These are phyloP conservation scores for Drosophila sp. DNA, from an alignment of 1,140 invertebrate species.

Conservation along the genomic window DNA sequence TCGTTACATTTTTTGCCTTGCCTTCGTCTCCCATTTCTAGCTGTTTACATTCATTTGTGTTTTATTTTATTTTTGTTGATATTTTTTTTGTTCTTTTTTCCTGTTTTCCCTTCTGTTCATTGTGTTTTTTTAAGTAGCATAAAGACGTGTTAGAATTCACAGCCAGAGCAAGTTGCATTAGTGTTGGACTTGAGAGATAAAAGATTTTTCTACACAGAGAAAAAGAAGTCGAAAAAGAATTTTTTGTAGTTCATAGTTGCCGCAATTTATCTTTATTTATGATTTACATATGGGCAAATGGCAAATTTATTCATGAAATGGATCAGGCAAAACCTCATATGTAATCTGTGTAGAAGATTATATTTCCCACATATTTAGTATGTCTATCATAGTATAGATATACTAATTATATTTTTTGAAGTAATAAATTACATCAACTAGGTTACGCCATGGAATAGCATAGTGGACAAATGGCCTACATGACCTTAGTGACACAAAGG, in stretches of 20 bases:
- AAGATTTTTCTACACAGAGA: slow-evolving; percentile 8
- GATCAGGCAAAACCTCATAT: too few relatives aligned
- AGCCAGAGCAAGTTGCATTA: slow-evolving; percentile 29
- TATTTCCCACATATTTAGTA: too few relatives aligned
- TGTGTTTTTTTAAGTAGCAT: slow-evolving; percentile 27
- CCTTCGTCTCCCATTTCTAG: slow-evolving; percentile 18
- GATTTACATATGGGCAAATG: too few relatives aligned
- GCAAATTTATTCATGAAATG: too few relatives aligned
- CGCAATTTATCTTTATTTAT: too few relatives aligned
- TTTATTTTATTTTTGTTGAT: slow-evolving; percentile 32
- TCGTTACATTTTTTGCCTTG: slow-evolving; percentile 35
- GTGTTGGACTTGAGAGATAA: slow-evolving; percentile 16
- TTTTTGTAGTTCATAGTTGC: too few relatives aligned
- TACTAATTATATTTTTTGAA: too few relatives aligned
- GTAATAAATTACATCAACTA: too few relatives aligned
- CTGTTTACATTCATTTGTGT: slow-evolving; percentile 46
- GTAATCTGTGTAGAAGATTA: too few relatives aligned
- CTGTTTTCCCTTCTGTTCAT: slow-evolving; percentile 30
- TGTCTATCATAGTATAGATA: too few relatives aligned
- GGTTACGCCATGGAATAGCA: not conserved
- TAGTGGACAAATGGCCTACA: not conserved
- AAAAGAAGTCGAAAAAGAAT: not conserved
- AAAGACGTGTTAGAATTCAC: slow-evolving; percentile 37
- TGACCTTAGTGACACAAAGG: not conserved
- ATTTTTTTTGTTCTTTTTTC: slow-evolving; percentile 19